Conservation (phyloP, 2,797 vertebrate species). For the Coilia nasus region DNA sequence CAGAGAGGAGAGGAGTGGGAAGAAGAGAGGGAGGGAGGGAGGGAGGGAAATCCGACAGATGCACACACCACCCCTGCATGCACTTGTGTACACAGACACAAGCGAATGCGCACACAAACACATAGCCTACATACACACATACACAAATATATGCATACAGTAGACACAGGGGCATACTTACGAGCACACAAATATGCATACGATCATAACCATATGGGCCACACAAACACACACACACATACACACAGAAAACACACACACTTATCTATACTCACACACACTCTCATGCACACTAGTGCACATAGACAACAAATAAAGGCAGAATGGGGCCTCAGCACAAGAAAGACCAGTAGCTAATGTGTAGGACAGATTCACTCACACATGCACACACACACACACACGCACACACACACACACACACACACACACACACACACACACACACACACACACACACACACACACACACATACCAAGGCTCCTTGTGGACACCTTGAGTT, state of each 20-base stretch:
- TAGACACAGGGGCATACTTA: no score
- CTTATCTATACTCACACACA: neutral
- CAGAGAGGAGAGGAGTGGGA: no score
- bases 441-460: constrained; percentile 4
- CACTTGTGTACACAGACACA: no score
- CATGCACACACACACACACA: neutral
- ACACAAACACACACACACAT: neutral
- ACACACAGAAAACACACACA: neutral
- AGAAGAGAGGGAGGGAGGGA: no score
- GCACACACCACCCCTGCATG: no score
- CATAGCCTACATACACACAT: neutral
- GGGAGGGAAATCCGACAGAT: no score
- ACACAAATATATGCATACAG: neutral
- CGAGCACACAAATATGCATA: no score
- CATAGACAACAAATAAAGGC: neutral
- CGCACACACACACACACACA: constrained; percentile 11
- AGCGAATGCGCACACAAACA: neutral
- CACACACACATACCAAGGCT: neutral
- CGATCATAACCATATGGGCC: no score
- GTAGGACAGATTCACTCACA: neutral
- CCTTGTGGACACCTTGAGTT: neutral
- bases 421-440: neutral
- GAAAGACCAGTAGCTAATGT: neutral
- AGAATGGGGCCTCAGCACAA: neutral
- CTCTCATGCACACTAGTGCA: neutral